Conservation (phyloP, 2,888 invertebrate genomes). For the Drosophila vallismaia region DNA sequence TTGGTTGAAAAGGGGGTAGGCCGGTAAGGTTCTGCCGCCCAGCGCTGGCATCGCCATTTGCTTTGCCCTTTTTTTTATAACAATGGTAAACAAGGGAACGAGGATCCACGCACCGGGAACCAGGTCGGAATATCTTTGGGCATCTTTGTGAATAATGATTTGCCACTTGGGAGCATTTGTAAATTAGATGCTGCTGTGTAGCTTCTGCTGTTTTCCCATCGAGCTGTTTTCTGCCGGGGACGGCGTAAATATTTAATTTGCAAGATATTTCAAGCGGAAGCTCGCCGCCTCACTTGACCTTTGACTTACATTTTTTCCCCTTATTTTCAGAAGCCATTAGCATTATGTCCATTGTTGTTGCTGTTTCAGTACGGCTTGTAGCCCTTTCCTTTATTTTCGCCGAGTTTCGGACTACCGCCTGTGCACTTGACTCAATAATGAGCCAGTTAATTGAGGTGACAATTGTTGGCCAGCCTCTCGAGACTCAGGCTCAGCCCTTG, state of each 20-base stretch:
- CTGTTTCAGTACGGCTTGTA: constrained; percentile 13
- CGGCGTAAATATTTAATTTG: constrained; percentile 75
- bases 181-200: constrained; percentile 68
- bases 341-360: constrained; percentile 37
- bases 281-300: constrained; percentile 58
- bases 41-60: constrained; percentile 5
- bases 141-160: constrained; percentile 73
- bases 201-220: constrained; percentile 38
- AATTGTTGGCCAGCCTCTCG: constrained; percentile 55
- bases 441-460: constrained; percentile 76
- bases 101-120: constrained; percentile 1
- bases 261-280: constrained; percentile 66
- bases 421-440: constrained; percentile 66
- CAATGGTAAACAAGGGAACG: constrained; percentile 58
- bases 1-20: constrained; percentile 9
- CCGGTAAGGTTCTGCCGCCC: constrained; percentile 5
- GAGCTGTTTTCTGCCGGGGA: constrained; percentile 43
- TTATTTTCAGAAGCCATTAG: constrained; percentile 38
- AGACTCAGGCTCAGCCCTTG: constrained; percentile 34
- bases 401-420: constrained; percentile 43
- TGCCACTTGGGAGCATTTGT: constrained; percentile 78
- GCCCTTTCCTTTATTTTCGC: constrained; percentile 42
- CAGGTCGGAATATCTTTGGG: constrained; percentile 45
- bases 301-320: constrained; percentile 43
- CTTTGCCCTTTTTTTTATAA: constrained; percentile 51